These are phyloP conservation scores for Micropterix aruncella DNA, from an alignment of 2,888 invertebrate genomes.

Conservation along the genomic window DNA sequence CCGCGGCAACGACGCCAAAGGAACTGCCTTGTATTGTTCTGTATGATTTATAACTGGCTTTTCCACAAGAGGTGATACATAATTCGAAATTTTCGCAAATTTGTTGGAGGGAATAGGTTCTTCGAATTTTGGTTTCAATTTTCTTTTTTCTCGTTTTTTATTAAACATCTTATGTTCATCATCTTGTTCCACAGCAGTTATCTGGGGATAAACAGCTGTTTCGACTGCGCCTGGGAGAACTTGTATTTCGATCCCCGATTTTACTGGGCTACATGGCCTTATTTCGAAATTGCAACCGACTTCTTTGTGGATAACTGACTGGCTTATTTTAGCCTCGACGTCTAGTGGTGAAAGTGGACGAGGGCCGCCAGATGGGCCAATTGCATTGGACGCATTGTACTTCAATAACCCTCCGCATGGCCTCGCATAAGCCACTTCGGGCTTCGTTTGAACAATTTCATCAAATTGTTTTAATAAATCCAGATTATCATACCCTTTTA, in stretches of 20 bases:
- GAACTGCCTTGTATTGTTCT: not conserved
- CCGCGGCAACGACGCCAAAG: not conserved
- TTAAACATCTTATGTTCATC: not conserved
- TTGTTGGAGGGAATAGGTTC: not conserved
- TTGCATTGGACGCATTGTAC: too few relatives aligned
- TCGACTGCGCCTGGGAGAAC: not conserved
- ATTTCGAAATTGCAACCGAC: slow-evolving; percentile 40
- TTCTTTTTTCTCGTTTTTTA: not conserved
- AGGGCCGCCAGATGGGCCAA: slow-evolving; percentile 6
- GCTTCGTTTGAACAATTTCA: slow-evolving; percentile 30
- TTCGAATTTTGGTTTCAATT: slow-evolving; percentile 1
- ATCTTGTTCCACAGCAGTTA: not conserved
- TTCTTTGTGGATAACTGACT: slow-evolving; percentile 38
- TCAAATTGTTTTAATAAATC: slow-evolving; percentile 35
- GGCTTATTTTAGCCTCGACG: slow-evolving; percentile 38
- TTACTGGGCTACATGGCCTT: slow-evolving; percentile 36
- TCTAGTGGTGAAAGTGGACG: slow-evolving; percentile 32
- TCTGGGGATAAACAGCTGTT: not conserved
- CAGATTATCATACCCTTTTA: slow-evolving; percentile 34
- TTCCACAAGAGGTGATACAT: not conserved
- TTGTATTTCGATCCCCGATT: slow-evolving; percentile 28
- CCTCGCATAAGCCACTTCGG: slow-evolving; percentile 17
- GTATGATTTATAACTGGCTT: not conserved
- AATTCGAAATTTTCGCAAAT: not conserved
- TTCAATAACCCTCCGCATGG: slow-evolving; percentile 15